Percentiles rank a stretch among this genome's conserved stretches.
phyloP scores from a whole-genome alignment of 2,888 invertebrate species.

The Apamea anceps region DNA sequence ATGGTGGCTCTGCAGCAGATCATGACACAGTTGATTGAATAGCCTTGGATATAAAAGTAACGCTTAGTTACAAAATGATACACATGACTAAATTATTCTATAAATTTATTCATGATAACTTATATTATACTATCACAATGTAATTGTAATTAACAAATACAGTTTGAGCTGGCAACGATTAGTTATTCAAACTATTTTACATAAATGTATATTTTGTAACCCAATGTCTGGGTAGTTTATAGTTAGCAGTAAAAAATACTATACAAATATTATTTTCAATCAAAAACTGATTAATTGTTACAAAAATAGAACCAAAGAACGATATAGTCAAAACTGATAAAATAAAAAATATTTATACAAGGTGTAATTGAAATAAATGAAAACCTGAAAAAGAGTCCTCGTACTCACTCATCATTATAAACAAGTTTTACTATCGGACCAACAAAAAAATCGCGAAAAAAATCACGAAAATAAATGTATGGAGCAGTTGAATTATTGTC shows the following conservation, averaged over 20 bases:
- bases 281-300: background rate
- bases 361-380: background rate
- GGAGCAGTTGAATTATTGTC: background rate
- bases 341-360: background rate
- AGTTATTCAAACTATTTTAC: too few relatives aligned
- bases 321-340: background rate
- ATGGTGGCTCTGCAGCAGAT: too few relatives aligned
- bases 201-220: background rate
- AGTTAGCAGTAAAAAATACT: background rate
- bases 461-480: background rate
- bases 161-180: constrained; percentile 22
- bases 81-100: constrained; percentile 1
- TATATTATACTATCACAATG: constrained; percentile 80
- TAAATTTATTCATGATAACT: constrained; percentile 68
- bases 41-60: background rate
- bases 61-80: constrained; percentile 7
- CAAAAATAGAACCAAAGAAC: background rate
- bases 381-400: background rate
- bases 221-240: background rate
- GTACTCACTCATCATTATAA: background rate
- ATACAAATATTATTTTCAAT: background rate
- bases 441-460: background rate
- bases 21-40: background rate
- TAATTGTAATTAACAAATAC: constrained; percentile 60
- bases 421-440: background rate